phyloP scores from a whole-genome alignment of 64 coral and sea anemone species.

The Porites lutea region DNA sequence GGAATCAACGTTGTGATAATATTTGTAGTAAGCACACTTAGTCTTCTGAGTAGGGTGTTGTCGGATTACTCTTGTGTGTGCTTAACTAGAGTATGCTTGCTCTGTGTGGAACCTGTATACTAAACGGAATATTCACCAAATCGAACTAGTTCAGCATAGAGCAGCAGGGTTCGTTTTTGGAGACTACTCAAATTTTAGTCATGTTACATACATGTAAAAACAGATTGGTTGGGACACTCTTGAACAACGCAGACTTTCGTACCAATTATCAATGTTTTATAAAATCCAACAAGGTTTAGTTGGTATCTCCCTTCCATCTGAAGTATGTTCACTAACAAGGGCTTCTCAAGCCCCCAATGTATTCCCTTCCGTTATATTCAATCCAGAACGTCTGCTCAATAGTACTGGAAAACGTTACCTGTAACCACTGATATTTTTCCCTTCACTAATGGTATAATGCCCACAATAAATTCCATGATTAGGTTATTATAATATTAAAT shows the following conservation, averaged over 20 bases:
- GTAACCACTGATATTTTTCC: too few species aligned
- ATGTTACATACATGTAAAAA: neutral
- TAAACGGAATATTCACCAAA: slow-evolving; percentile 24
- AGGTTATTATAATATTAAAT: too few species aligned
- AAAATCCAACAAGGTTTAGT: slow-evolving; percentile 25
- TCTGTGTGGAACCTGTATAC: slow-evolving; percentile 41
- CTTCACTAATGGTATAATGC: too few species aligned
- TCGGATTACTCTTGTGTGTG: slow-evolving; percentile 3
- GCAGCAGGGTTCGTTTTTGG: slow-evolving; percentile 60
- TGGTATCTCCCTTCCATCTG: slow-evolving; percentile 37
- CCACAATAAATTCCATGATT: too few species aligned
- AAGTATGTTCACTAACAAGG: neutral
- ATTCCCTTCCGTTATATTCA: neutral
- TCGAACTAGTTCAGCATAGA: slow-evolving; percentile 52
- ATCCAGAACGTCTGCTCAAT: neutral
- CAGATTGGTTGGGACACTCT: slow-evolving; percentile 8
- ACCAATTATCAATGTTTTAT: slow-evolving; percentile 36
- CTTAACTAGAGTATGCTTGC: slow-evolving; percentile 34
- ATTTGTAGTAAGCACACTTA: slow-evolving; percentile 37
- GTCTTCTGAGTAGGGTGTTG: slow-evolving; percentile 21
- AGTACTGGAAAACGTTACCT: too few species aligned
- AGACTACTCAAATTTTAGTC: neutral
- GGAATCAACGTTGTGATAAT: slow-evolving; percentile 28
- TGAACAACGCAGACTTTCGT: neutral
- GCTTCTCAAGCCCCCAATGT: slow-evolving; percentile 13